A percentile compares a stretch with the other conserved stretches of the same genome.
Evolutionary conservation across 2,888 invertebrate species (phyloP).

Genomic region (Chesias legatella): DNA sequence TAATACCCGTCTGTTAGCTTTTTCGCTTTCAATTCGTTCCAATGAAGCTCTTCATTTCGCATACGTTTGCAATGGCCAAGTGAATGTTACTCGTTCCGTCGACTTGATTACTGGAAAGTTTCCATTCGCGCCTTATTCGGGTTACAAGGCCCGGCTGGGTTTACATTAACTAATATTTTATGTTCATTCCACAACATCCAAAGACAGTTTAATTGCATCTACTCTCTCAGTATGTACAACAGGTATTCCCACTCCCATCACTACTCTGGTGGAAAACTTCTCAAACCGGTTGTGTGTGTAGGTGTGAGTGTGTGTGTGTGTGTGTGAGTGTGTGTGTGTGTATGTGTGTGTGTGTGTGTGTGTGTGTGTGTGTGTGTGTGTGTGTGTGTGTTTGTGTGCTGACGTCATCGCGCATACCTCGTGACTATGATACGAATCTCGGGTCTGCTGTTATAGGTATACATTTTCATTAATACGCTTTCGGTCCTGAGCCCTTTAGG

Average conservation of each 20-base stretch:
- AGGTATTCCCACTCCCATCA: slow-evolving; percentile 50
- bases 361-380: too few species aligned
- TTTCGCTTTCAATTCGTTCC: slow-evolving; percentile 49
- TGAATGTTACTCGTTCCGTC: slow-evolving; percentile 18
- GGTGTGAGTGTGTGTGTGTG: too few species aligned
- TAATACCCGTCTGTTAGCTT: slow-evolving; percentile 33
- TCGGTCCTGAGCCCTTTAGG: too few species aligned
- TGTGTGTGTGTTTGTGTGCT: slow-evolving; percentile 42
- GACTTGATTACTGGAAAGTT: slow-evolving; percentile 33
- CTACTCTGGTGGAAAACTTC: slow-evolving; percentile 50
- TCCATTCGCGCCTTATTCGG: slow-evolving; percentile 37
- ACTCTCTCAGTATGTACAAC: slow-evolving; percentile 44
- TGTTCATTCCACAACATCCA: slow-evolving; percentile 35
- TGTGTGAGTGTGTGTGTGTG: too few species aligned
- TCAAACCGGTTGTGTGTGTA: slow-evolving; percentile 48
- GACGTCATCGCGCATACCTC: slow-evolving; percentile 45
- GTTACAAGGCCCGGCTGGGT: slow-evolving; percentile 22
- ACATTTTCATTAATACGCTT: background rate
- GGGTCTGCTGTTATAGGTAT: slow-evolving; percentile 27
- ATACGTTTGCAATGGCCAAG: slow-evolving; percentile 21
- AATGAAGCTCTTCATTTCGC: slow-evolving; percentile 36
- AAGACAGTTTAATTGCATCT: slow-evolving; percentile 37
- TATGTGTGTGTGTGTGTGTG: too few species aligned
- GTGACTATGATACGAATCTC: slow-evolving; percentile 38
- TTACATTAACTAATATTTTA: slow-evolving; percentile 21